These are phyloP conservation scores for Shinisaurus crocodilurus DNA, from an alignment of 2,113 vertebrate genomes.

Conservation along the genomic window DNA sequence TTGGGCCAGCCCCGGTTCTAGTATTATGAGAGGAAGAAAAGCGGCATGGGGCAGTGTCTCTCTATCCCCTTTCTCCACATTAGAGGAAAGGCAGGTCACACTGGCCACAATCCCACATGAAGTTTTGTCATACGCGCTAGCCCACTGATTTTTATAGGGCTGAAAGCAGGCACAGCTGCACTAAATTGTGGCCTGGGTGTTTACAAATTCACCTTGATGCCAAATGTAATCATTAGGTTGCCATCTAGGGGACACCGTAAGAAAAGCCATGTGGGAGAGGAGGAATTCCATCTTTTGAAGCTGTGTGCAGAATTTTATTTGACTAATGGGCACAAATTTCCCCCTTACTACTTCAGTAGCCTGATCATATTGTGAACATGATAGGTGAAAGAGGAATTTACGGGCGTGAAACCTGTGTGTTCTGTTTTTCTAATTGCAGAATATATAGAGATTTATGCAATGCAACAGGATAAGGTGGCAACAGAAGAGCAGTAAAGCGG, in stretches of 20 bases:
- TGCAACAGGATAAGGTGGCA: background rate
- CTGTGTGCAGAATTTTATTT: background rate
- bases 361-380: background rate
- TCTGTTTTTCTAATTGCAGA: no score
- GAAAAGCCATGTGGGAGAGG: background rate
- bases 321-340: background rate
- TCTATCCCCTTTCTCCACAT: no score
- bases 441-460: background rate
- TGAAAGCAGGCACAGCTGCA: background rate
- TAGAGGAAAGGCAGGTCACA: no score
- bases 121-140: background rate
- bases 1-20: no score
- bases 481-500: background rate
- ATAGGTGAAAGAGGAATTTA: no score
- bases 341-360: background rate
- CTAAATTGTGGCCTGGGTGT: rapidly evolving
- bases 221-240: background rate
- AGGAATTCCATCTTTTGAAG: background rate
- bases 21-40: no score
- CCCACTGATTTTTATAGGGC: background rate
- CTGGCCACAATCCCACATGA: background rate
- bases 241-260: background rate
- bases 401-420: no score
- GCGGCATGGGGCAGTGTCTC: no score
- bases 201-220: background rate